Conservation (phyloP, 2,888 invertebrate species). For the Acholoe squamosa region DNA sequence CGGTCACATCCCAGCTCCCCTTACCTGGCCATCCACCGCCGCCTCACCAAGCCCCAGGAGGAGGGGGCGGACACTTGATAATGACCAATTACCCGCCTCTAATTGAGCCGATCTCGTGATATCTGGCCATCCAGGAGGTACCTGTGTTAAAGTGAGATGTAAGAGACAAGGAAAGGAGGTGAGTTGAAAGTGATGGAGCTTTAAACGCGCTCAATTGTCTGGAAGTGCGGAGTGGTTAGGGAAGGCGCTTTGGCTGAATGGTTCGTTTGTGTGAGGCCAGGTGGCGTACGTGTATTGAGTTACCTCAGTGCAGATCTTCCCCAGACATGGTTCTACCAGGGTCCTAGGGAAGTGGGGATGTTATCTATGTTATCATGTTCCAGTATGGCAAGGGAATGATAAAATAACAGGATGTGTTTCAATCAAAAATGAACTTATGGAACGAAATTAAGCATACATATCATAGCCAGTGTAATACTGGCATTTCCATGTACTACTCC, state of each 20-base stretch:
- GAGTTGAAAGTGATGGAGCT: background rate
- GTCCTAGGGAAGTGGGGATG: too few relatives aligned
- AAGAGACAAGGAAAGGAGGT: background rate
- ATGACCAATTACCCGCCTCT: conserved; percentile 36
- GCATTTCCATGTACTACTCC: too few relatives aligned
- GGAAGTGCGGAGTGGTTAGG: background rate
- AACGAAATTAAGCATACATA: too few relatives aligned
- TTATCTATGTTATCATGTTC: too few relatives aligned
- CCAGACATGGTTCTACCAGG: too few relatives aligned
- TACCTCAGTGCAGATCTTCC: background rate
- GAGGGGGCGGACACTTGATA: background rate
- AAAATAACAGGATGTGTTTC: too few relatives aligned
- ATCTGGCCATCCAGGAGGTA: background rate
- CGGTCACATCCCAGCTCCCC: background rate
- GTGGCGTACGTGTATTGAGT: conserved; percentile 23
- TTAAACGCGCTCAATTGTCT: background rate
- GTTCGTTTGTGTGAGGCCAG: conserved; percentile 39
- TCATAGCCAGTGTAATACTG: too few relatives aligned
- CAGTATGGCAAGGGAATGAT: too few relatives aligned
- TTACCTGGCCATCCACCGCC: background rate
- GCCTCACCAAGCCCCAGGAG: background rate
- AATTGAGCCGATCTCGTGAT: conserved; percentile 29
- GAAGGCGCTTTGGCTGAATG: background rate
- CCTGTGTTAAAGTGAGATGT: too few relatives aligned
- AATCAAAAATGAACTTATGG: too few relatives aligned